Base-by-base conservation (phyloP, 1,140 invertebrate genomes). In the Leptestheria dahalacensis region DNA sequence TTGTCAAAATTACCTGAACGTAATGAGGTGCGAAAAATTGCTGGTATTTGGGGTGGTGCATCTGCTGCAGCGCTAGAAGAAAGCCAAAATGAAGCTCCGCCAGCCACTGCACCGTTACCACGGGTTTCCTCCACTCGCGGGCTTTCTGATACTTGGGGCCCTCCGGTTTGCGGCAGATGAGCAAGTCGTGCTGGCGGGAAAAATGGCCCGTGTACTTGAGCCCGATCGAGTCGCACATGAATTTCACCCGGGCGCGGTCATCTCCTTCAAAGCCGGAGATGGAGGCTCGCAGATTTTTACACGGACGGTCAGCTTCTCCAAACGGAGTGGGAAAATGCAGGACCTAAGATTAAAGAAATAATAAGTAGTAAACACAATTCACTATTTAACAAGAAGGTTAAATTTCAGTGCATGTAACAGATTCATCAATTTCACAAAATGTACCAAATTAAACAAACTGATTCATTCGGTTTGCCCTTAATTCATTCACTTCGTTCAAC, bases 91-190 rank as follows among this genome's bases (percentile, higher is more conserved):
- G 76, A 46, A 97, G 78, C 71, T 97, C 93, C 57, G 86, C 91
- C 48, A 98, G 73, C 93, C 94, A 97, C 62, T 88, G 83, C 6
- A 86, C 83, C 72, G 93, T 97, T 0, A 97, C 91, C 2, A 91
- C 82, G 15, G 87, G 84, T 33, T 77, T 75, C 24, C 72, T 71
- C 88, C 90, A 97, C 70, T 96, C 88, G 49, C 87, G 80, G 0
- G 94, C 93, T 66, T 89, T 88, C 64, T 82, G 77, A 72, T 85
- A 93, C 72, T 97, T 97, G 51, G 75, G 74, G 28, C 91, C 91
- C 65, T 92, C 88, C 0, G 83, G 79, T 65, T 71, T 73, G 65
- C 79, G 79, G 67, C 82, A 81, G 61, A 86, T 76, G 15, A 87
- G 70, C 41, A 86, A 74, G 54, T 78, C 74, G 64, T 79, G 80